Evolutionary conservation across 1,140 invertebrate species (phyloP).

Genomic region (Cheumatopsyche charites): DNA sequence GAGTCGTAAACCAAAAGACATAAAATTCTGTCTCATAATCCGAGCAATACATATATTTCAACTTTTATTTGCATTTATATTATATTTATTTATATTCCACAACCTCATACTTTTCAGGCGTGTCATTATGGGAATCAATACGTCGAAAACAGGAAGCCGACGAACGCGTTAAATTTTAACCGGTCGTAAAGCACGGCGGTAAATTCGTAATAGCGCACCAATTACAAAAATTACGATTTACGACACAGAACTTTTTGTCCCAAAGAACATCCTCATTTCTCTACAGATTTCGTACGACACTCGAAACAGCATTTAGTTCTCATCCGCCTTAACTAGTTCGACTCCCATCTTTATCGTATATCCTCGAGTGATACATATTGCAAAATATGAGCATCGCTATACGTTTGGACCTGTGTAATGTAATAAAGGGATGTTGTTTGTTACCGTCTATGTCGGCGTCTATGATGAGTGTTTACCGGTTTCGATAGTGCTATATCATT

Average conservation of each 20-base stretch:
- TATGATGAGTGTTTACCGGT: not conserved
- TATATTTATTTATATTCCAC: not conserved
- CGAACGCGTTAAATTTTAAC: slow-evolving; percentile 24
- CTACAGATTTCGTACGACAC: too few species aligned
- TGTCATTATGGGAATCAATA: slow-evolving; percentile 28
- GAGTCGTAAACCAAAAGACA: not conserved
- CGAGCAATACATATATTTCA: not conserved
- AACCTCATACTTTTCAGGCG: slow-evolving; percentile 2
- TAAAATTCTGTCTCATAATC: slow-evolving; percentile 10
- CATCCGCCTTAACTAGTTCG: too few species aligned
- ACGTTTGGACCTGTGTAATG: too few species aligned
- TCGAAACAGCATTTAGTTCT: too few species aligned
- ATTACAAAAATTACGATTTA: slow-evolving; percentile 12
- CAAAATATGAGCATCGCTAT: too few species aligned
- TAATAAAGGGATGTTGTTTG: slow-evolving; percentile 1
- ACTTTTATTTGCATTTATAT: not conserved
- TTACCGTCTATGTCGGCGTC: not conserved
- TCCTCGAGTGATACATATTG: too few species aligned
- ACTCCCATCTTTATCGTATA: too few species aligned
- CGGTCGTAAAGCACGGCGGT: slow-evolving; percentile 23
- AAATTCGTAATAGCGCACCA: slow-evolving; percentile 30
- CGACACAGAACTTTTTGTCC: too few species aligned
- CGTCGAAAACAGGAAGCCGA: slow-evolving; percentile 33
- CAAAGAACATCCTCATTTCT: too few species aligned
- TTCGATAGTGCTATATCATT: slow-evolving; percentile 13